Conservation (phyloP, 2,113 vertebrate species). For the Xiphorhynchus elegans region DNA sequence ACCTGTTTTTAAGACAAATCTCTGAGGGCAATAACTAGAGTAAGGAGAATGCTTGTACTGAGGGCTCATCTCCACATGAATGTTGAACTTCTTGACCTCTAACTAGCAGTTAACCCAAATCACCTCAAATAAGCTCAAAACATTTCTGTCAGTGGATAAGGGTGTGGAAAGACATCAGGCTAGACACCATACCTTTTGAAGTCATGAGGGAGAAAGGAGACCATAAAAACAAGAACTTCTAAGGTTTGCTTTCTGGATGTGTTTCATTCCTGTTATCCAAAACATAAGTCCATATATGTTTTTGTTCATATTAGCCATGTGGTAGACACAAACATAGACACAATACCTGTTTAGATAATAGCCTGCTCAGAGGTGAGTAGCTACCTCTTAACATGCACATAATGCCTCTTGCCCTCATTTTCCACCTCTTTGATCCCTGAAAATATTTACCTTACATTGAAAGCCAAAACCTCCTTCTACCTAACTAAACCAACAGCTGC, state of each 20-base stretch:
- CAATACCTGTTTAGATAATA: background rate
- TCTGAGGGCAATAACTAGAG: background rate
- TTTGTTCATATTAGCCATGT: background rate
- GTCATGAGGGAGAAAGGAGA: background rate
- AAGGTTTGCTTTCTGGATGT: background rate
- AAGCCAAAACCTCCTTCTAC: conserved; percentile 28
- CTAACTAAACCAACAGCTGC: conserved; percentile 13
- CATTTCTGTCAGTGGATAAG: background rate
- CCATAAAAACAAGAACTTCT: background rate
- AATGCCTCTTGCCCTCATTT: background rate
- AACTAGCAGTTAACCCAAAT: background rate
- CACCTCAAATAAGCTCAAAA: background rate
- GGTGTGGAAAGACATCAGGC: background rate
- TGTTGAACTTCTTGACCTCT: background rate
- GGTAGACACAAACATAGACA: background rate
- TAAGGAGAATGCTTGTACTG: fast-evolving
- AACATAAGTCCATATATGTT: background rate
- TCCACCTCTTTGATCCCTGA: conserved; percentile 8
- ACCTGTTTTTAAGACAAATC: background rate
- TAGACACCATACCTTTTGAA: background rate
- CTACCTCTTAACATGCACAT: background rate
- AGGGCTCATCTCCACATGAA: background rate
- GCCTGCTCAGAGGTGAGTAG: background rate
- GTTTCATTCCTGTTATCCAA: background rate
- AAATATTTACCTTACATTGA: conserved; percentile 19